Base-by-base conservation (phyloP, 2,888 invertebrate genomes). In the Siphlonurus alternatus region DNA sequence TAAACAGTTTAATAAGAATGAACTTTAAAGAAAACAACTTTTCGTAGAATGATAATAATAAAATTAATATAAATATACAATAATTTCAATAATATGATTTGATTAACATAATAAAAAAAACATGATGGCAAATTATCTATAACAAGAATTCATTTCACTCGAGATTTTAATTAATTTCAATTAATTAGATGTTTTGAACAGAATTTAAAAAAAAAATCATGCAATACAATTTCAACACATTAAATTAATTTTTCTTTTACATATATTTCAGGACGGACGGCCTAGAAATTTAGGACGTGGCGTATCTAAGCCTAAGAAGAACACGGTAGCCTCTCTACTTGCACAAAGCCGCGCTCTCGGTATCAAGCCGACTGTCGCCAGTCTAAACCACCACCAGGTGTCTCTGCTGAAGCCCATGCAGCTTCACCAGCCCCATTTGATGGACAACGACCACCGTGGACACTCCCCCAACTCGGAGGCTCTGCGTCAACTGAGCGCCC, bases 231-330 rank as follows among this genome's bases (percentile, higher is more conserved):
- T n/a, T n/a, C n/a, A n/a, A n/a, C n/a, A n/a, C n/a, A n/a, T n/a
- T n/a, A n/a, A n/a, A n/a, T n/a, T n/a, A n/a, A n/a, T n/a, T n/a
- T n/a, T n/a, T n/a, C n/a, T n/a, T n/a, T n/a, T n/a, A n/a, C n/a
- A n/a, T n/a, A n/a, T n/a, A n/a, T n/a, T n/a, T n/a, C 65, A 90
- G 67, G 91, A 91, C 72, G 88, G 89, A 2, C 77, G 91, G 38
- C 90, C 91, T 0, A 81, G 91, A 10, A 91, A 92, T 76, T 79
- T 92, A 24, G 92, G 92, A 23, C 82, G 91, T 3, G 92, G 92
- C 0, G 89, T 91, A 23, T 90, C 90, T 71, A 91, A 91, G 74
- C 92, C 92, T 67, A 93, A 93, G 81, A 93, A 93, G 79, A 93
- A 93, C 74, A 93, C 93, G 0, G 93, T 93, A 1, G 93, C 93